Base-by-base conservation (phyloP, 2,797 vertebrate species). In the Spheniscus humboldti region DNA sequence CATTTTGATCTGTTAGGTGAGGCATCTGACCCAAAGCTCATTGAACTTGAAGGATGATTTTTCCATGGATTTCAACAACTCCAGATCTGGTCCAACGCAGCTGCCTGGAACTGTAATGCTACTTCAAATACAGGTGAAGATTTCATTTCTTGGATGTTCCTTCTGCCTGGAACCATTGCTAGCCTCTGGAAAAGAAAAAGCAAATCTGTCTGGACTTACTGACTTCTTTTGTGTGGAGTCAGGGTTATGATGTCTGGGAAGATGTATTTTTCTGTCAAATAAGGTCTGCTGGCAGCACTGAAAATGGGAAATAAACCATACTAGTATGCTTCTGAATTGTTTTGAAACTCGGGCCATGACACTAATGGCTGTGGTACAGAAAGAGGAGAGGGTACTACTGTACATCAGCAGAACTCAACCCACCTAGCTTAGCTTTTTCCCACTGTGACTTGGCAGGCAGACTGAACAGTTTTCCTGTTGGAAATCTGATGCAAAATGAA, bases 341-440 rank as follows among this genome's bases (percentile, higher is more conserved):
- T 86, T 88, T 75, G 66, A 92, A 95, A 73, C 59, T 87, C 57
- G 59, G 78, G 9, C 35, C 12, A 11, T 82, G 56, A 63, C 41
- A 75, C 47, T 41, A 82, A 74, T 52, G 41, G 60, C 39, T 87
- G 45, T 5, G 4, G 28, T 52, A 59, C 24, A 53, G 75, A 87
- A 89, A 69, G 39, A 88, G 28, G 9, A 95, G 68, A 91, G 73
- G 64, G 53, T 93, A 41, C 86, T 76, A 18, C 39, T 92, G 74
- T 89, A 94, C 45, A 41, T 41, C 68, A 96, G 77, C 81, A 96
- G 79, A 91, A 75, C 7, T 82, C 13, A 85, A 55, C 7, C 67
- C 67, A 78, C 28, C 37, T 50, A 77, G 62, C n/a, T 37, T 96
- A 87, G 55, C 48, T 93, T 86, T 96, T 94, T 82, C 69, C 80